Evolutionary conservation across 2,888 invertebrate genomes (phyloP), one percentile per base, ranked within the genome.

Genomic region (Lasioglossum zephyrum): DNA sequence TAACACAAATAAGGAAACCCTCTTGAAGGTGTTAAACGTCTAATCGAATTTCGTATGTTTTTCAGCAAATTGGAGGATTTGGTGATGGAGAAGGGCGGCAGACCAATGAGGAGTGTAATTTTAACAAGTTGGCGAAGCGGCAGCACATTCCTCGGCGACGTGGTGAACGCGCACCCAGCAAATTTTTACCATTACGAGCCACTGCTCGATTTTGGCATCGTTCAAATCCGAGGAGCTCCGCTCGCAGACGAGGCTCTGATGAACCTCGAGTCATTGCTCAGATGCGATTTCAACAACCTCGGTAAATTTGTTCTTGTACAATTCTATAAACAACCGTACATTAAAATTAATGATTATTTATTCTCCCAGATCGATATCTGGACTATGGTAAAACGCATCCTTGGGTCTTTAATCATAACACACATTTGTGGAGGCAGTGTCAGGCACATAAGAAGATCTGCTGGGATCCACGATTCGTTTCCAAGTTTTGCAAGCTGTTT

Each of bases 171-270:
- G 44, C 96, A 98, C 94, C 98, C 98, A 31, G 98, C 97, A 49
- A 98, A 97, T 94, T 98, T 96, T 95, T 98, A 98, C 95, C 98
- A 98, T 94, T 98, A 98, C 94, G 98, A 99, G 95, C 98, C 98
- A 53, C 95, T 98, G 85, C 95, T 98, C 84, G 97, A 98, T 93
- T 98, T 97, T 95, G 97, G 97, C 86, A 98, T 98, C 90, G 96
- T 97, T 89, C 98, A 98, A 96, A 97, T 98, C 82, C 96, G 98
- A 92, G 97, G 97, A 13, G 96, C 97, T 39, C 97, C 97, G 4
- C 95, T 97, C 74, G 96, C 97, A n/a, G 96, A 96, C 66, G 95
- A 96, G 89, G 98, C 98, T 44, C 93, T 98, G 84, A 95, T 95
- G 81, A 97, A 96, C 93, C 95, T 98, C 78, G 97, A 97, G 93